Percentiles rank a stretch among this genome's conserved stretches.
phyloP scores from a whole-genome alignment of 2,113 vertebrate species.

The Prunella himalayana region DNA sequence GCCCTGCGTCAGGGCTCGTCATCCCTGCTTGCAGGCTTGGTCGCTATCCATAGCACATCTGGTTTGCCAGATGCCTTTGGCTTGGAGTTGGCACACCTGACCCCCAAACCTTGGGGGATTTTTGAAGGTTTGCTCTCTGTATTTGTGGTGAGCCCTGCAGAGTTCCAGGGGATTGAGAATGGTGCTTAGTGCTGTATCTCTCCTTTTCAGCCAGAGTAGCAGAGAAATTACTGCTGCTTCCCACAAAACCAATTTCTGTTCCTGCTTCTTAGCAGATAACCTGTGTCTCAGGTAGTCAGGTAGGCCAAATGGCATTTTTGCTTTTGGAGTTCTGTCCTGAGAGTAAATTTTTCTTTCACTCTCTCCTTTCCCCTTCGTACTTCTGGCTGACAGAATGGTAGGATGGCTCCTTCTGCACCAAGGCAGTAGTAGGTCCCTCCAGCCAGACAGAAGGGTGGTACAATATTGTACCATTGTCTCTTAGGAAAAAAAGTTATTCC shows the following conservation, averaged over 20 bases:
- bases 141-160: background rate
- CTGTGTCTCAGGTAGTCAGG: background rate
- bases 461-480: background rate
- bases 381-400: background rate
- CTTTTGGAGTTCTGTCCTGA: background rate
- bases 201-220: background rate
- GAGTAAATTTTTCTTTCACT: background rate
- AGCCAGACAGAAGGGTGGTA: background rate
- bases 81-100: background rate
- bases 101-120: background rate
- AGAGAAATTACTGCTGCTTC: background rate
- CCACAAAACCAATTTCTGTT: background rate
- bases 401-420: background rate
- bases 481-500: background rate
- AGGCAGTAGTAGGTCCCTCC: background rate
- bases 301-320: background rate
- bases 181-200: background rate
- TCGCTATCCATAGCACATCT: background rate
- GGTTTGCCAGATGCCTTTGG: background rate
- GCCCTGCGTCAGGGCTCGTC: background rate
- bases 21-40: background rate
- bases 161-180: background rate
- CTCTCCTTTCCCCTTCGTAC: background rate
- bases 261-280: background rate
- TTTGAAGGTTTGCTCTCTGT: background rate